phyloP scores from a whole-genome alignment of 2,113 vertebrate genomes.

The Mormoops blainvillei region DNA sequence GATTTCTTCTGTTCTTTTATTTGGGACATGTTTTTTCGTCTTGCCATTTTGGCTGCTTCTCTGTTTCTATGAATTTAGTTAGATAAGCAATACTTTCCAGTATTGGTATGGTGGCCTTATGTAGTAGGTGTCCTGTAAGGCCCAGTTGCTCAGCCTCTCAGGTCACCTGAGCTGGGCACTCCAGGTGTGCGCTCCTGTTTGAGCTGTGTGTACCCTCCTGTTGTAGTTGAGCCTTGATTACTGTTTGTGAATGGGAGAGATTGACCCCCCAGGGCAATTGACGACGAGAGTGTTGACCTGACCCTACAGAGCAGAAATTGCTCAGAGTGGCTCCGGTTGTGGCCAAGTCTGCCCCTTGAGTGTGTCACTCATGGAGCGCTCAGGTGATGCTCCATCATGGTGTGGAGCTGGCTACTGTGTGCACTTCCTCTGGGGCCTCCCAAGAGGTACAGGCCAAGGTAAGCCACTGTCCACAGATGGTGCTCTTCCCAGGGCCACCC shows the following conservation, averaged over 20 bases:
- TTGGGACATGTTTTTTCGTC: too few species aligned
- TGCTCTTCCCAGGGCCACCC: background rate
- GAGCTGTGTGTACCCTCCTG: too few species aligned
- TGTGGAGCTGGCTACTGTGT: background rate
- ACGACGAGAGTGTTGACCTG: background rate
- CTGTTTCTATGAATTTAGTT: too few species aligned
- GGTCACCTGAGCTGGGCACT: too few species aligned
- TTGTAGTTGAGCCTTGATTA: background rate
- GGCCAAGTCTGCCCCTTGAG: background rate
- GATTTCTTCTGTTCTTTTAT: too few species aligned
- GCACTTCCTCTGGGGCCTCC: too few species aligned
- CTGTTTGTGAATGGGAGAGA: background rate
- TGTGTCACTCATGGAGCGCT: background rate
- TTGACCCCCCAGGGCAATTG: background rate
- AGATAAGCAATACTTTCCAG: too few species aligned
- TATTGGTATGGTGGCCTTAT: too few species aligned
- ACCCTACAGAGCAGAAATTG: background rate
- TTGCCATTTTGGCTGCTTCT: too few species aligned
- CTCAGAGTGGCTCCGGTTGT: background rate
- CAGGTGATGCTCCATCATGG: background rate
- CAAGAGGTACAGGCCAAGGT: background rate
- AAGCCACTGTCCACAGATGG: background rate
- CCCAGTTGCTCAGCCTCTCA: too few species aligned
- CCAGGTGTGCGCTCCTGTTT: too few species aligned
- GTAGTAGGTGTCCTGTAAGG: too few species aligned